Evolutionary conservation across 2,113 vertebrate genomes (phyloP).

Genomic region (Carassius gibelio): DNA sequence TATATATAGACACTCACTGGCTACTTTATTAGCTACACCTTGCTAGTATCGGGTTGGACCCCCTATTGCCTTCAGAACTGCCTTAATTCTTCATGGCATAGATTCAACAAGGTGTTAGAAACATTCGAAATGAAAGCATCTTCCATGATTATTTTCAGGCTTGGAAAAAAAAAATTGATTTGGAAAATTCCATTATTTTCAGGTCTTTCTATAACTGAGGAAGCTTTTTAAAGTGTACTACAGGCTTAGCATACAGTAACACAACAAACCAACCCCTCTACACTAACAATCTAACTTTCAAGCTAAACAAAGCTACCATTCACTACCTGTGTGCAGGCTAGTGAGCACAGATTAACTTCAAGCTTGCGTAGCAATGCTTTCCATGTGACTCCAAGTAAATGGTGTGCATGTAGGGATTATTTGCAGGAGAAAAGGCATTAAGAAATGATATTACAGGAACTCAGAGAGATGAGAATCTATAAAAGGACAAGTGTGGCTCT

Average conservation of each 20-base stretch:
- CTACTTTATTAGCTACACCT: too few species aligned
- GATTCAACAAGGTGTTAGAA: too few species aligned
- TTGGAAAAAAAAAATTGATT: neutral
- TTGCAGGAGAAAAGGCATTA: conserved; percentile 65
- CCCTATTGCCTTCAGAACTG: too few species aligned
- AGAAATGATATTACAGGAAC: conserved; percentile 57
- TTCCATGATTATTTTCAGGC: neutral
- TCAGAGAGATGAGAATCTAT: conserved; percentile 11
- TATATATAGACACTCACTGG: too few species aligned
- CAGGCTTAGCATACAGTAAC: neutral
- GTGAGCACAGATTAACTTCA: conserved; percentile 65
- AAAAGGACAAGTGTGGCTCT: conserved; percentile 18
- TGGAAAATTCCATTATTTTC: neutral
- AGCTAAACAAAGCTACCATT: conserved; percentile 46
- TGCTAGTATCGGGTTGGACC: too few species aligned
- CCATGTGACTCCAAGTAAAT: conserved; percentile 67
- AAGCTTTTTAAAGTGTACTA: neutral
- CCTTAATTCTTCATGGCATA: too few species aligned
- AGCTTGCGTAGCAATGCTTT: conserved; percentile 54
- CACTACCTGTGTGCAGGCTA: conserved; percentile 65
- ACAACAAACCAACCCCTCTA: neutral
- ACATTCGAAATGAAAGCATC: too few species aligned
- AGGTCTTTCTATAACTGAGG: neutral
- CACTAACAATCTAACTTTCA: conserved; percentile 10
- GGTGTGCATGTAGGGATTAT: conserved; percentile 65